These are phyloP conservation scores for Cheilosia scutellata DNA, from an alignment of 2,888 invertebrate species.

Conservation along the genomic window DNA sequence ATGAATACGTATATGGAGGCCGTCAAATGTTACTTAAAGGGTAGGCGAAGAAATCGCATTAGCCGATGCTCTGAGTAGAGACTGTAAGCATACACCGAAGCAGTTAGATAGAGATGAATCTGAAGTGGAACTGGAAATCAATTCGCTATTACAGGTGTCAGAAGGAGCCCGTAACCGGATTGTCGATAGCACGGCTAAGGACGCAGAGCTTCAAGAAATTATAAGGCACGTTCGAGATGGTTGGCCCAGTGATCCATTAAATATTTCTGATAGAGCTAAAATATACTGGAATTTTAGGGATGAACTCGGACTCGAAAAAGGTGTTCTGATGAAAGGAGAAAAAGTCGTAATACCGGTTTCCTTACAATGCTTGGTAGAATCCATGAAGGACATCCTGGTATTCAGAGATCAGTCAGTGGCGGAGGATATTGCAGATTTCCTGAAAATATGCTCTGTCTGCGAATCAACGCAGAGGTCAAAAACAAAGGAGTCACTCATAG, in stretches of 20 bases:
- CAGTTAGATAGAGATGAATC: background rate
- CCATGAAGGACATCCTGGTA: slow-evolving; percentile 53
- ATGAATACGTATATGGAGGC: slow-evolving; percentile 75
- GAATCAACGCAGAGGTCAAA: slow-evolving; percentile 5
- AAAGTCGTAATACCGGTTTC: slow-evolving; percentile 55
- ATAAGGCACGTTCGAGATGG: slow-evolving; percentile 1
- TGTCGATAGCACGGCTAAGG: slow-evolving; percentile 3
- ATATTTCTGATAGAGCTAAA: slow-evolving; percentile 27
- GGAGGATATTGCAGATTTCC: background rate
- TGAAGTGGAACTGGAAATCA: slow-evolving; percentile 7
- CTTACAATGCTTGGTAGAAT: slow-evolving; percentile 30
- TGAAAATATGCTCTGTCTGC: slow-evolving; percentile 4
- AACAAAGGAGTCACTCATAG: background rate
- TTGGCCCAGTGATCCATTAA: slow-evolving; percentile 3
- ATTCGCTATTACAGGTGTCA: slow-evolving; percentile 2
- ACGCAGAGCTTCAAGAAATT: slow-evolving; percentile 6
- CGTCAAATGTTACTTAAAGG: slow-evolving; percentile 70
- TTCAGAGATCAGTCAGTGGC: slow-evolving; percentile 51
- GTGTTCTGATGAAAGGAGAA: slow-evolving; percentile 53
- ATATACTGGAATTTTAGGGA: slow-evolving; percentile 64
- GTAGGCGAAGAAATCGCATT: slow-evolving; percentile 28
- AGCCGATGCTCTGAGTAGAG: slow-evolving; percentile 14
- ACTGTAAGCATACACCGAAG: background rate
- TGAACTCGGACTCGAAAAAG: slow-evolving; percentile 49
- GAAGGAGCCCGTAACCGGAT: background rate